Evolutionary conservation across 2,888 invertebrate species (phyloP).

Genomic region (Acheta domesticus): DNA sequence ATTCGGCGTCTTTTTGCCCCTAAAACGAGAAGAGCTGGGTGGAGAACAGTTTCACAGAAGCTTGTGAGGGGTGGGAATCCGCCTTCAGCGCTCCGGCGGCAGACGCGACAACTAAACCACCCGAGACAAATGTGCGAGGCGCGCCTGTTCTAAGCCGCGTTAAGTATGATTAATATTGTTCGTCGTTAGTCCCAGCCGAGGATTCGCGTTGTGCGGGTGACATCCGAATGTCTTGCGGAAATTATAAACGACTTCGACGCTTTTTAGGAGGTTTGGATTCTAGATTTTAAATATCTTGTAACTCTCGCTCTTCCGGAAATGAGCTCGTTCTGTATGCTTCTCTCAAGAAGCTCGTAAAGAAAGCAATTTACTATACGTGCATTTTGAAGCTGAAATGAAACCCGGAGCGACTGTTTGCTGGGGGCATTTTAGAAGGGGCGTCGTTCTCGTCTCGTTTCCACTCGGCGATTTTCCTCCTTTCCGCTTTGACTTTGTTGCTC

Average conservation of each 20-base stretch:
- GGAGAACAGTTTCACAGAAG: not conserved
- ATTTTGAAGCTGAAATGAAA: slow-evolving; percentile 18
- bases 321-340: not conserved
- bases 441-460: not conserved
- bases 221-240: not conserved
- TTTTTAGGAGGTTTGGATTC: slow-evolving; percentile 1
- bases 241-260: slow-evolving; percentile 11
- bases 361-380: slow-evolving; percentile 6
- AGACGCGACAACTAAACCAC: not conserved
- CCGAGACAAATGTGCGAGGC: not conserved
- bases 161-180: not conserved
- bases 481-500: not conserved
- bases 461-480: not conserved
- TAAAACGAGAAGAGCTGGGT: not conserved
- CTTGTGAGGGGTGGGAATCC: not conserved
- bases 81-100: not conserved
- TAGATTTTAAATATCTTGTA: slow-evolving; percentile 4
- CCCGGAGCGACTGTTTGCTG: not conserved
- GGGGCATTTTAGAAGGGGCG: not conserved
- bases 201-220: not conserved
- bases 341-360: slow-evolving; percentile 9
- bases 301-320: not conserved
- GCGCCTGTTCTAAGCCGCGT: not conserved
- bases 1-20: not conserved
- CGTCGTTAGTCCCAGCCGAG: not conserved